Evolutionary conservation across 1,140 invertebrate genomes (phyloP), one percentile per base, ranked within the genome.

Genomic region (Drosophila dunni): DNA sequence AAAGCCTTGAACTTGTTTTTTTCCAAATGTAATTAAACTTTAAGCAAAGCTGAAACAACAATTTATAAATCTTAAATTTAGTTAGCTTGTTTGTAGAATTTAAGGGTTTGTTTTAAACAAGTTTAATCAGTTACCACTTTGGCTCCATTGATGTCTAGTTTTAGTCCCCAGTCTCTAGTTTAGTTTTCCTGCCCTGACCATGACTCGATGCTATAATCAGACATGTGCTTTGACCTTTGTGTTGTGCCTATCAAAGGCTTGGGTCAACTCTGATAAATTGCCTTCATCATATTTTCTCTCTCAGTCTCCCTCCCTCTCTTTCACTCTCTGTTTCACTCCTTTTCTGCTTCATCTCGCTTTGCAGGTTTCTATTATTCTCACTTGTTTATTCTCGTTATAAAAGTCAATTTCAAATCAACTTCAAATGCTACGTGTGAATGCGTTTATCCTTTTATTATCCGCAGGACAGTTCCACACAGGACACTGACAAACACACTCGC

Each of bases 241-340:
- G 50, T 34, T 57, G 65, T 69, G 58, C 11, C 78, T 85, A 88
- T 79, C 76, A 86, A 86, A 83, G 83, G 76, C 71, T 88, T 82
- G 75, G 72, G 66, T 70, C 61, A 69, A 61, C 65, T 71, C 63
- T 68, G 66, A 79, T 64, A 88, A 86, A 86, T 88, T 88, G 83
- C 83, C 82, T 86, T 86, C 82, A 86, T 86, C 83, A 86, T 88
- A 81, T 88, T 82, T 82, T 77, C 34, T 51, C 13, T 17, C 62
- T 46, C 13, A 50, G 7, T 11, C 17, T 34, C 57, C 40, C 40
- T 33, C 33, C 34, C 33, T 33, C 56, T 45, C 50, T 45, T 46
- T 62, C 45, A 48, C 40, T 38, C 24, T 33, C 13, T 3, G 9
- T 10, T 24, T 8, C 42, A 7, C 5, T 36, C 20, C 5, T 24